A percentile compares a stretch with the other conserved stretches of the same genome.
Conservation (phyloP, 1,140 invertebrate species). For the Eciton burchellii region DNA sequence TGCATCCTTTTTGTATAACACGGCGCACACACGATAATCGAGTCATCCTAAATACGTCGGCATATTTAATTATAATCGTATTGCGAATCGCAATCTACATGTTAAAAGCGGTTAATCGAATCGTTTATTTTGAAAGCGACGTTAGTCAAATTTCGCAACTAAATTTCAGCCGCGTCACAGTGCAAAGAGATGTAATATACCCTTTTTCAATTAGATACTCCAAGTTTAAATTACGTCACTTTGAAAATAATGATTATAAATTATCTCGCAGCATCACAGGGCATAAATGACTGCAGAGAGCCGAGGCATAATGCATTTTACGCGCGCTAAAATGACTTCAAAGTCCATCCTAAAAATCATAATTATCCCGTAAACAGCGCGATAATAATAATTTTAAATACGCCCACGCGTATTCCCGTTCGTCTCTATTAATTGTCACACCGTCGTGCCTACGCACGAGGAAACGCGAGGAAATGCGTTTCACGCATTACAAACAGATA, state of each 20-base stretch:
- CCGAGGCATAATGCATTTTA: background rate
- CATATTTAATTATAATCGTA: constrained; percentile 51
- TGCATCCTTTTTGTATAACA: constrained; percentile 24
- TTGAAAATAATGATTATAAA: constrained; percentile 35
- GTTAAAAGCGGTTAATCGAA: constrained; percentile 59
- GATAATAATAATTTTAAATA: background rate
- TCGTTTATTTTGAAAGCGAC: constrained; percentile 54
- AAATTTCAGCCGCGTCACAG: constrained; percentile 45
- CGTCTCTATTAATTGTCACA: background rate
- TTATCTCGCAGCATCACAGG: constrained; percentile 9
- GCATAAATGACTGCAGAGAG: background rate
- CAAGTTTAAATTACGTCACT: constrained; percentile 38
- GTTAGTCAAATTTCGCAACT: constrained; percentile 55
- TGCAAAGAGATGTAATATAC: constrained; percentile 37
- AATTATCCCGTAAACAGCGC: constrained; percentile 2
- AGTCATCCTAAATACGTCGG: constrained; percentile 44
- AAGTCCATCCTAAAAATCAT: constrained; percentile 3
- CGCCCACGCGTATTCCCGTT: background rate
- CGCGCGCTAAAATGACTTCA: background rate
- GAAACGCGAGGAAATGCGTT: too few relatives aligned
- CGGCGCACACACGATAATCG: constrained; percentile 3
- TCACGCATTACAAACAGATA: too few relatives aligned
- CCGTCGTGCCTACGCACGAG: too few relatives aligned
- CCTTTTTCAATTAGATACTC: constrained; percentile 46
- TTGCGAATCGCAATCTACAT: constrained; percentile 52